Conservation (phyloP, 2,888 invertebrate genomes). For the Caprella mutica region DNA sequence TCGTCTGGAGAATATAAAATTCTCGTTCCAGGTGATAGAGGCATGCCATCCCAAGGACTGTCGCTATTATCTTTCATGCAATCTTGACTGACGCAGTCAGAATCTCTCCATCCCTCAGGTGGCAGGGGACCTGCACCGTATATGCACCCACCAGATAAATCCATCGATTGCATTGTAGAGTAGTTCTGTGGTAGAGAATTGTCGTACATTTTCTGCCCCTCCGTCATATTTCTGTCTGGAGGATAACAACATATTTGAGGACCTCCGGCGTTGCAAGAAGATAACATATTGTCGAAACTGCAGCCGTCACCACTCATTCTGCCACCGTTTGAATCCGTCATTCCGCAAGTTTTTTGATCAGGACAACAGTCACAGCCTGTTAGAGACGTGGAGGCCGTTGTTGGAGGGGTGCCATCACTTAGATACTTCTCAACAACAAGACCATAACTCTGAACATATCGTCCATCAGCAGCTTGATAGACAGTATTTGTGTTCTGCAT, state of each 20-base stretch:
- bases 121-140: constrained; percentile 21
- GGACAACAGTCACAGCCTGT: constrained; percentile 7
- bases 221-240: constrained; percentile 13
- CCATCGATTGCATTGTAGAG: constrained; percentile 16
- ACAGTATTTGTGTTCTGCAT: constrained; percentile 17
- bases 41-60: constrained; percentile 26
- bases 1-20: constrained; percentile 33
- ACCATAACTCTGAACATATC: constrained; percentile 25
- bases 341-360: constrained; percentile 7
- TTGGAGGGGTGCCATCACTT: constrained; percentile 1
- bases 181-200: constrained; percentile 28
- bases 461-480: constrained; percentile 17
- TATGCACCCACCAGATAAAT: too few relatives aligned
- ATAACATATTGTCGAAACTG: constrained; percentile 29
- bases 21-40: constrained; percentile 26
- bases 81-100: constrained; percentile 17
- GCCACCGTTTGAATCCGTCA: constrained; percentile 11
- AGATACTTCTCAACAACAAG: constrained; percentile 7
- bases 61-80: constrained; percentile 10
- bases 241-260: constrained; percentile 21
- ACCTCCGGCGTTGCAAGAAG: constrained; percentile 22
- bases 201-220: constrained; percentile 16
- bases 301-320: constrained; percentile 30
- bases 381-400: constrained; percentile 11
- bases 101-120: constrained; percentile 27